Evolutionary conservation across 2,797 vertebrate species (phyloP).

Genomic region (Eupleurogrammus muticus): DNA sequence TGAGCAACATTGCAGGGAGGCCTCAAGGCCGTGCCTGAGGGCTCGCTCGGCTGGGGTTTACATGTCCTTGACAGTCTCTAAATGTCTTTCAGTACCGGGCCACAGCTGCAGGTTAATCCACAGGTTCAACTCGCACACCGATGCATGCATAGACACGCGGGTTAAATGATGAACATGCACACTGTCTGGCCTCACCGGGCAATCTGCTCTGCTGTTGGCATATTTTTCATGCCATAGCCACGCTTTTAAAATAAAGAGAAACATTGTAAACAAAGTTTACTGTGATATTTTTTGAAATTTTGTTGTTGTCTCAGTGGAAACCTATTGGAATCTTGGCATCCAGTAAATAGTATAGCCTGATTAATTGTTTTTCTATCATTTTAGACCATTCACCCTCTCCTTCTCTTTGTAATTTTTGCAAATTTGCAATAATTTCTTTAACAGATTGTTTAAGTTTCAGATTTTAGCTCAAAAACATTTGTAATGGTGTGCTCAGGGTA

Average conservation of each 20-base stretch:
- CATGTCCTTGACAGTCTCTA: conserved; percentile 46
- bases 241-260: too few species aligned
- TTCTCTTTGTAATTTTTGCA: background rate
- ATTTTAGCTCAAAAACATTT: too few species aligned
- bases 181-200: background rate
- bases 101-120: conserved; percentile 37
- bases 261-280: too few species aligned
- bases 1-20: conserved; percentile 28
- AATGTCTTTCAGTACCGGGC: conserved; percentile 18
- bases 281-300: background rate
- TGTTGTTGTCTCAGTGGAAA: too few species aligned
- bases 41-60: conserved; percentile 40
- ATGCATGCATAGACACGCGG: conserved; percentile 2
- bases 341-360: background rate
- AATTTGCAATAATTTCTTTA: background rate
- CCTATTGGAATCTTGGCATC: background rate
- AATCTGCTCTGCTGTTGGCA: too few species aligned
- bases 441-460: background rate
- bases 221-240: too few species aligned
- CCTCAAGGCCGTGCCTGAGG: conserved; percentile 57
- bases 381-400: background rate
- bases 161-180: background rate
- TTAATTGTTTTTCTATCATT: background rate
- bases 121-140: conserved; percentile 4
- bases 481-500: too few species aligned